A percentile compares a stretch with the other conserved stretches of the same genome.
Evolutionary conservation across 2,888 invertebrate genomes (phyloP).

Genomic region (Acronicta alni): DNA sequence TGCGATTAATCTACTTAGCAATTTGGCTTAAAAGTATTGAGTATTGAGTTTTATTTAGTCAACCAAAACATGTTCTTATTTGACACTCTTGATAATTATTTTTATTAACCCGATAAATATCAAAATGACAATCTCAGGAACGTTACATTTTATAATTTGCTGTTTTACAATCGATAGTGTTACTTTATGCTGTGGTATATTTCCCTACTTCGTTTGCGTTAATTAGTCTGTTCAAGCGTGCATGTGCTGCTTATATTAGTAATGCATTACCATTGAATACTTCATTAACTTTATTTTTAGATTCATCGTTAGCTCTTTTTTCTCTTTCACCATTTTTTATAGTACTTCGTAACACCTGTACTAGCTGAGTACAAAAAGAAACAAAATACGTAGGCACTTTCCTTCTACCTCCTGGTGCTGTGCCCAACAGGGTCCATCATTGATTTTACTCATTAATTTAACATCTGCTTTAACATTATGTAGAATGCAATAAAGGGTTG

Average conservation of each 20-base stretch:
- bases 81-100: too few relatives aligned
- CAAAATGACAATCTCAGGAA: constrained; percentile 4
- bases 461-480: too few relatives aligned
- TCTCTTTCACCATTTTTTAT: constrained; percentile 13
- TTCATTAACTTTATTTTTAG: constrained; percentile 33
- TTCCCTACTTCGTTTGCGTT: constrained; percentile 28
- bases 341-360: constrained; percentile 4
- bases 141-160: constrained; percentile 1
- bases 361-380: too few relatives aligned
- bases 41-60: too few relatives aligned
- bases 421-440: too few relatives aligned
- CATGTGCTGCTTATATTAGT: constrained; percentile 40
- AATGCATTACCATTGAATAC: constrained; percentile 47
- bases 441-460: too few relatives aligned
- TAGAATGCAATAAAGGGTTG: too few relatives aligned
- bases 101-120: constrained; percentile 1
- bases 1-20: background rate
- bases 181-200: constrained; percentile 22
- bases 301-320: constrained; percentile 6
- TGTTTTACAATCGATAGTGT: constrained; percentile 17
- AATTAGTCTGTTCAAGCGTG: constrained; percentile 37
- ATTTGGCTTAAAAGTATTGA: background rate
- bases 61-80: too few relatives aligned
- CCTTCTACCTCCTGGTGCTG: too few relatives aligned
- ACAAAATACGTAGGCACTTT: too few relatives aligned